A percentile compares a stretch with the other conserved stretches of the same genome.
Evolutionary conservation across 2,113 vertebrate species (phyloP).

Genomic region (Dipodomys ordii): DNA sequence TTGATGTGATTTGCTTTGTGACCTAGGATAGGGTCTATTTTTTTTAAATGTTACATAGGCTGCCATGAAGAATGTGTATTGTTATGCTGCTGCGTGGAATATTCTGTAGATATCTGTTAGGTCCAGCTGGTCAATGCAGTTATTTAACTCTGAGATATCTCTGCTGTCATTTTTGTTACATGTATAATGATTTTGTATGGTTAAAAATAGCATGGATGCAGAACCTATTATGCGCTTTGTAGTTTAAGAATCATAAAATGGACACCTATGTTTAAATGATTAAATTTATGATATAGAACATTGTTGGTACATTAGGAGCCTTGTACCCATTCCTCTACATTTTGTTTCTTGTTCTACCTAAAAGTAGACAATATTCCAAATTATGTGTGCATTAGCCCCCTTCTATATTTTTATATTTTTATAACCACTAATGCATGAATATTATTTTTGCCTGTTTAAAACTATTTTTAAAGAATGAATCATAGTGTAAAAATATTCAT

Average conservation of each 20-base stretch:
- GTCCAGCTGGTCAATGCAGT: too few species aligned
- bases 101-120: too few species aligned
- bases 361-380: neutral
- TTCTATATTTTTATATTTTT: constrained; percentile 30
- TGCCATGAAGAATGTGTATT: too few species aligned
- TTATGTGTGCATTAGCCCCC: neutral
- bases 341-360: neutral
- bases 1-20: too few species aligned
- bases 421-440: neutral
- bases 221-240: neutral
- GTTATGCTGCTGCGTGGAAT: too few species aligned
- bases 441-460: constrained; percentile 17
- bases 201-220: neutral
- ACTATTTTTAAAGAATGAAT: constrained; percentile 1
- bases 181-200: neutral
- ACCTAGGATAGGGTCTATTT: too few species aligned
- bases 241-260: neutral
- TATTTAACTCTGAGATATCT: too few species aligned
- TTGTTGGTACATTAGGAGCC: neutral
- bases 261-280: neutral
- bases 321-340: neutral
- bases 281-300: neutral
- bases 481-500: constrained; percentile 38
- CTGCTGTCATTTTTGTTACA: neutral
- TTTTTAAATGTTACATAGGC: too few species aligned